Evolutionary conservation across 2,888 invertebrate genomes (phyloP), one percentile per base, ranked within the genome.

Genomic region (Lasioglossum morio): DNA sequence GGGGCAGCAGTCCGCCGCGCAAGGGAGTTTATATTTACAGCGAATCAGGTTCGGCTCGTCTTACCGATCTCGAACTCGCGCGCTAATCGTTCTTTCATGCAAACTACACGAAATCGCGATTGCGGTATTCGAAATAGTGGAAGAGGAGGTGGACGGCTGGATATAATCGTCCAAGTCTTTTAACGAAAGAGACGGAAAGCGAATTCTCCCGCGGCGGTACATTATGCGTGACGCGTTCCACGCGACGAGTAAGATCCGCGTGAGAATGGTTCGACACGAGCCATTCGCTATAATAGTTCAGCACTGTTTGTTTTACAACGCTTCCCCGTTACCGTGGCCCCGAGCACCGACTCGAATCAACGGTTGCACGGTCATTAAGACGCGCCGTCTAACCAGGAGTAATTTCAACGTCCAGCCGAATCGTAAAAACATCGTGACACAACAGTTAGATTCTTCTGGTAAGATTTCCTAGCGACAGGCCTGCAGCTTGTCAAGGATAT

Each of bases 41-140:
- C 60, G 75, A 87, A 84, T 87, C 88, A 87, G 85, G 87, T 87
- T 85, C 82, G 74, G 80, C 79, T 81, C 80, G 72, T 74, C 79
- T 79, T 27, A 70, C 80, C 16, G 80, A 86, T 86, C 76, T 37
- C 37, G n/a, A 4, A 34, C 84, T 85, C 77, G 63, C 46, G 80
- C 74, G 48, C 84, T 81, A 84, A 88, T 89, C 79, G 69, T 78
- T 79, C 53, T 80, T 83, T 89, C 60, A 86, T 86, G 82, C 77
- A 87, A 89, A 85, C 82, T 74, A 66, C 30, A 72, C 57, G n/a
- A 81, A 86, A 82, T 86, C 88, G 81, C 43, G 27, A 80, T 85
- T 48, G 37, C 34, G 12, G 7, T 12, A 27, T 66, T 57, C 60
- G 48, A 77, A 37, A 53, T 16, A 69, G 19, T 19, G 19, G 37